Evolutionary conservation across 2,113 vertebrate species (phyloP), one percentile per base, ranked within the genome.

Genomic region (Catharus bicknelli): DNA sequence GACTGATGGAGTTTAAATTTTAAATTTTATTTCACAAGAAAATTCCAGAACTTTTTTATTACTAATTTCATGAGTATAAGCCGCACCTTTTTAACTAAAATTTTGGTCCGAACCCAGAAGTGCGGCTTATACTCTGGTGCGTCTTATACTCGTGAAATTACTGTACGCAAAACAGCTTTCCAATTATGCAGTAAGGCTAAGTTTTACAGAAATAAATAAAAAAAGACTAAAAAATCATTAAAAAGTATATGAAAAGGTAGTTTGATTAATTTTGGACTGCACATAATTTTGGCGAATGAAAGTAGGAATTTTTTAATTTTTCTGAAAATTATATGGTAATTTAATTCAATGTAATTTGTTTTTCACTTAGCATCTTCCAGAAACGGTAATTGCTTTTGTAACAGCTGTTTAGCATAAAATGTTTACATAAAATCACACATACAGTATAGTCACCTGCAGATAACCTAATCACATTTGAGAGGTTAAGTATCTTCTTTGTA

Each of bases 311-410:
- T 55, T 72, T 87, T 16, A 83, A 84, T 20, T 77, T n/a, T 61
- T 83, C 36, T 77, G 63, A 86, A 86, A 92, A 88, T 69, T 90
- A 54, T n/a, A 68, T 53, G 14, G 12, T 59, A 89, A 93, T 93
- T 95, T 92, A 66, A 84, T 84, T 95, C 78, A 78, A n/a, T 53
- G 43, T 88, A 93, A 78, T 82, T 91, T 89, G 32, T 54, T 94
- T 96, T 94, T 88, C 36, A 70, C 40, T 90, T 92, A 90, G 7
- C 25, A 83, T 86, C 42, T 93, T 82, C 36, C 19, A 95, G 79
- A 55, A 34, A 47, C 3, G 43, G 32, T 82, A 76, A 85, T 40
- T 94, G 43, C 36, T 93, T 78, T 93, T 89, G 38, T 77, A 94
- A 57, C 42, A 96, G 77, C 36, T 74, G 5, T 83, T 94, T 75